Evolutionary conservation across 2,888 invertebrate species (phyloP).

Genomic region (Hemistola chrysoprasaria): DNA sequence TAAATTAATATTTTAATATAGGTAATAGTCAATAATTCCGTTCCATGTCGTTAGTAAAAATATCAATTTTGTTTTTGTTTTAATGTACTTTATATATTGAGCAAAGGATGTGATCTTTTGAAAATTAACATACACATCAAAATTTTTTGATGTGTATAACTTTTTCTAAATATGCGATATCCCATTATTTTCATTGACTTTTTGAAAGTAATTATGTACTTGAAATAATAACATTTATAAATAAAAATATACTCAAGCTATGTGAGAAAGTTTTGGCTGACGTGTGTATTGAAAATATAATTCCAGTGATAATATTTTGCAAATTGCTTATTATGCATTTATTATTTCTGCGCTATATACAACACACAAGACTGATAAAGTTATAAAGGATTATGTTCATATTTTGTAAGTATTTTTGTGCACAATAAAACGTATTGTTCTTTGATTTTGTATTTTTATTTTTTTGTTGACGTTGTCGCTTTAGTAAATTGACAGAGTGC

Average conservation of each 20-base stretch:
- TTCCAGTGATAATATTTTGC: conserved; percentile 12
- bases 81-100: too few relatives aligned
- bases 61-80: too few relatives aligned
- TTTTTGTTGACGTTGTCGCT: conserved; percentile 32
- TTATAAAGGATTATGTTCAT: conserved; percentile 60
- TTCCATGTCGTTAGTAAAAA: too few relatives aligned
- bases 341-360: conserved; percentile 75
- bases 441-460: conserved; percentile 68
- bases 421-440: conserved; percentile 77
- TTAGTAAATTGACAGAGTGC: too few relatives aligned
- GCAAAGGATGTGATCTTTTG: too few relatives aligned
- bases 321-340: conserved; percentile 68
- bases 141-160: too few relatives aligned
- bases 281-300: conserved; percentile 34
- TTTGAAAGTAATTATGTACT: too few relatives aligned
- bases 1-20: too few relatives aligned
- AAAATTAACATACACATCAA: too few relatives aligned
- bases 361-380: conserved; percentile 80
- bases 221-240: conserved; percentile 7
- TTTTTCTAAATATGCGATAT: too few relatives aligned
- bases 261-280: conserved; percentile 51
- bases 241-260: conserved; percentile 53
- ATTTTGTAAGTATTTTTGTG: conserved; percentile 77
- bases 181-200: too few relatives aligned
- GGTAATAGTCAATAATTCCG: too few relatives aligned